Evolutionary conservation across 35 echinoderm and acorn worm genomes (phyloP), one percentile per base, ranked within the genome.

Genomic region (Anneissia japonica): DNA sequence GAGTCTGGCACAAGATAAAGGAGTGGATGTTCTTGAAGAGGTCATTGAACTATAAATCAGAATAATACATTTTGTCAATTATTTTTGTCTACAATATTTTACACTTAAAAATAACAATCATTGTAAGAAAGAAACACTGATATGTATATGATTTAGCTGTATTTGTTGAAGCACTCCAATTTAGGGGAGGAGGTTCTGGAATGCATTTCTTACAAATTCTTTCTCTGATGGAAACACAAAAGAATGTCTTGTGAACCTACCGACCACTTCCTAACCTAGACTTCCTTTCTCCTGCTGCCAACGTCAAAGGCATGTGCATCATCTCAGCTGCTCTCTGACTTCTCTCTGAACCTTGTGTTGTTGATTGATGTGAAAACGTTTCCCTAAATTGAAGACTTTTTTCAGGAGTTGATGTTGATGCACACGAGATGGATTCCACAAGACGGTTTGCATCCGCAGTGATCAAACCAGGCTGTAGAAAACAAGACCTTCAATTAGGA

Each of bases 1-100:
- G 35, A 97, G 82, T 76, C 88, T 85, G 38, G 84, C 85, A 38
- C 81, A 73, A 35, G 94, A 97, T 23, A 97, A 38, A 32, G 93
- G 83, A 0, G 93, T 89, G 31, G 74, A 46, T 26, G 76, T 79
- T 26, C 74, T 87, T 34, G 75, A 17, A 4, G 38, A 0, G 0
- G 74, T 46, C 21, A 41, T 41, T 72, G 84, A 86, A 30, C 74
- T 76, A 46, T 45, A 34, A 78, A 34, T n/a, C n/a, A n/a, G n/a
- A n/a, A n/a, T n/a, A n/a, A n/a, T n/a, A n/a, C n/a, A n/a, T n/a
- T n/a, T n/a, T n/a, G n/a, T n/a, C n/a, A n/a, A n/a, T n/a, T n/a
- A n/a, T n/a, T n/a, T n/a, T n/a, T n/a, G n/a, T n/a, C n/a, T n/a
- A n/a, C n/a, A n/a, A n/a, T n/a, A n/a, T n/a, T n/a, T n/a, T n/a